Percentiles rank a stretch among this genome's conserved stretches.
Evolutionary conservation across 2,888 invertebrate genomes (phyloP).

Genomic region (Drosophila barbarae): DNA sequence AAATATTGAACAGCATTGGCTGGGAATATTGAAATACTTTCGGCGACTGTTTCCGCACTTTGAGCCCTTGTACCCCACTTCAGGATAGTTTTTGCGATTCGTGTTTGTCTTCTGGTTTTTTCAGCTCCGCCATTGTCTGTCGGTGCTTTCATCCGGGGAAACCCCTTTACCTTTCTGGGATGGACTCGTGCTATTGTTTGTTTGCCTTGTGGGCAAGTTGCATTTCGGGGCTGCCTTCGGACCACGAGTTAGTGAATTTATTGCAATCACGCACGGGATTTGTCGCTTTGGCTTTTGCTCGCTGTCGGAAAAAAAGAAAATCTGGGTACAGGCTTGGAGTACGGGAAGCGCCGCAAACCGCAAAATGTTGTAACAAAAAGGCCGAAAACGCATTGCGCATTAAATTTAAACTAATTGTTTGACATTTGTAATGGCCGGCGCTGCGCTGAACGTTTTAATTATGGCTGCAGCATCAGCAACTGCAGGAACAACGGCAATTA

Average conservation of each 20-base stretch:
- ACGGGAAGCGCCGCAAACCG: constrained; percentile 38
- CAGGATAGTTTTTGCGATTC: constrained; percentile 27
- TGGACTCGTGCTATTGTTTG: constrained; percentile 35
- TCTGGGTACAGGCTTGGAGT: not conserved
- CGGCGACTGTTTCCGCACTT: constrained; percentile 27
- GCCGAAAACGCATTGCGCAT: constrained; percentile 49
- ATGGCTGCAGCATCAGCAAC: constrained; percentile 54
- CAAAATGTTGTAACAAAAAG: constrained; percentile 49
- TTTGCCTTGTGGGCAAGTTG: constrained; percentile 54
- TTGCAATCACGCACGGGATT: constrained; percentile 69
- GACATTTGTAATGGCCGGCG: constrained; percentile 67
- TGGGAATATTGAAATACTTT: constrained; percentile 66
- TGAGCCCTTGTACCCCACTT: constrained; percentile 2
- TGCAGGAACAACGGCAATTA: constrained; percentile 55
- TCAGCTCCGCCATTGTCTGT: constrained; percentile 35
- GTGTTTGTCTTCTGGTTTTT: constrained; percentile 56
- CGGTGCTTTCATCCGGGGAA: constrained; percentile 29
- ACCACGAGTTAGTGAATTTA: constrained; percentile 49
- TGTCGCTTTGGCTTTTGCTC: constrained; percentile 55
- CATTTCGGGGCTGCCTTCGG: constrained; percentile 41
- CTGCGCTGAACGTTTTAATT: constrained; percentile 70
- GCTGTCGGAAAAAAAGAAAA: constrained; percentile 25
- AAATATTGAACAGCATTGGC: constrained; percentile 67
- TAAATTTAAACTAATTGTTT: constrained; percentile 72
- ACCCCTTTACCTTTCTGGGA: constrained; percentile 5